A percentile compares a stretch with the other conserved stretches of the same genome.
These are phyloP conservation scores for Drosophila stalkeri DNA, from an alignment of 2,888 invertebrate genomes.

Conservation along the genomic window DNA sequence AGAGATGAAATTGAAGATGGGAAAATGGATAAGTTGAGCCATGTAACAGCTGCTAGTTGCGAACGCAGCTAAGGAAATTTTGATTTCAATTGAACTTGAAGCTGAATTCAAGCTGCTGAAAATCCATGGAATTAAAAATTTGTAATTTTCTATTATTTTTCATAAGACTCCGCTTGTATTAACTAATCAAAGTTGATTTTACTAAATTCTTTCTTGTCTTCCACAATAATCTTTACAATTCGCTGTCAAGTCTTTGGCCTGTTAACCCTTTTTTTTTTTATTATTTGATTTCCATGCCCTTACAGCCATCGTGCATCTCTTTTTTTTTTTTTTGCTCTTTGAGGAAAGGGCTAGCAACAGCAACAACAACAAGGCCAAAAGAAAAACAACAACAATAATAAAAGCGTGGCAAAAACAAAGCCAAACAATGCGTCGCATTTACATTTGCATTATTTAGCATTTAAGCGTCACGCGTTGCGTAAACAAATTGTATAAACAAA, in stretches of 20 bases:
- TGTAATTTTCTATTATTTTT: not conserved
- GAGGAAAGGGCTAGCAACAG: slow-evolving; percentile 7
- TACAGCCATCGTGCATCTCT: not conserved
- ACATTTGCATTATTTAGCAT: slow-evolving; percentile 81
- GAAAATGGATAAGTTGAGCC: not conserved
- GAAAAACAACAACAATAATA: slow-evolving; percentile 35
- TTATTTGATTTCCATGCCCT: not conserved
- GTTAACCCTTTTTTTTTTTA: not conserved
- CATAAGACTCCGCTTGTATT: not conserved
- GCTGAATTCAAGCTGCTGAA: not conserved
- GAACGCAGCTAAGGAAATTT: not conserved
- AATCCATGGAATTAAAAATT: not conserved
- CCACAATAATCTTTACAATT: not conserved
- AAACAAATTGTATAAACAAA: slow-evolving; percentile 77
- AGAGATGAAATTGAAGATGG: not conserved
- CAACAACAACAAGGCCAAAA: slow-evolving; percentile 35
- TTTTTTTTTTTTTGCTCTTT: not conserved
- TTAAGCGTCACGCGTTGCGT: slow-evolving; percentile 81
- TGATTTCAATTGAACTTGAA: not conserved
- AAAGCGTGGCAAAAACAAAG: slow-evolving; percentile 36
- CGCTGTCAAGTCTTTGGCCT: not conserved
- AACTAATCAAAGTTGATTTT: not conserved
- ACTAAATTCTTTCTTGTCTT: not conserved
- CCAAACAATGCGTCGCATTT: slow-evolving; percentile 72
- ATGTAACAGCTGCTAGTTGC: not conserved